These are phyloP conservation scores for Netelia virgata DNA, from an alignment of 2,888 invertebrate species.

Conservation along the genomic window DNA sequence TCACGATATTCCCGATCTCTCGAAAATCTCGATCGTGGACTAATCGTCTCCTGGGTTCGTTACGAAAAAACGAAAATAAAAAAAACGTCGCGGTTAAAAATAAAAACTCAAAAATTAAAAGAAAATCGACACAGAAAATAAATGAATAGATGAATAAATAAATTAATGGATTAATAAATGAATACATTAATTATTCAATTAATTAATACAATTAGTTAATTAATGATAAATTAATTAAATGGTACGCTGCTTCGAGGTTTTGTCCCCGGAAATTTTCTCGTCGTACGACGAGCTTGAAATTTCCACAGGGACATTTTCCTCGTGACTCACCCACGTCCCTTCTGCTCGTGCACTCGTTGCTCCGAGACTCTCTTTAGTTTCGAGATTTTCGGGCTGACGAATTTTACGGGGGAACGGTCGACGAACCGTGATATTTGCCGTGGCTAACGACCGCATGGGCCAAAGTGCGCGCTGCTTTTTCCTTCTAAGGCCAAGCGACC, in stretches of 20 bases:
- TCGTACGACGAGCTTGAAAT: too few relatives aligned
- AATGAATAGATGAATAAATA: not conserved
- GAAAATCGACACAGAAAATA: not conserved
- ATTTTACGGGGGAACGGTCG: conserved; percentile 27
- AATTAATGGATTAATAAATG: too few relatives aligned
- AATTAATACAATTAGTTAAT: too few relatives aligned
- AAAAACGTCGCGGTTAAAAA: not conserved
- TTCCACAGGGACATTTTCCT: too few relatives aligned
- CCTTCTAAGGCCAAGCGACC: conserved; percentile 20
- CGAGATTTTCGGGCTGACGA: conserved; percentile 8
- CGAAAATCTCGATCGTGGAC: not conserved
- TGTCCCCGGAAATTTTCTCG: too few relatives aligned
- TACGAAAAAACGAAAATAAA: not conserved
- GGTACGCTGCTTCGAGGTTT: too few relatives aligned
- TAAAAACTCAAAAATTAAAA: too few relatives aligned
- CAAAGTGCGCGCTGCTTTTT: not conserved
- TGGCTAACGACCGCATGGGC: conserved; percentile 44
- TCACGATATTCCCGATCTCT: not conserved
- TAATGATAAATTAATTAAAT: too few relatives aligned
- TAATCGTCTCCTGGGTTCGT: not conserved
- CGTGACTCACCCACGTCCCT: too few relatives aligned
- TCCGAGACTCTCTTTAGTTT: conserved; percentile 3
- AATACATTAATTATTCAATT: too few relatives aligned
- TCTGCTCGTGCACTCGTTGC: not conserved
- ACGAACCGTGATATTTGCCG: conserved; percentile 55